Evolutionary conservation across 2,113 vertebrate species (phyloP), one percentile per base, ranked within the genome.

Genomic region (Sylvicapra grimmia): DNA sequence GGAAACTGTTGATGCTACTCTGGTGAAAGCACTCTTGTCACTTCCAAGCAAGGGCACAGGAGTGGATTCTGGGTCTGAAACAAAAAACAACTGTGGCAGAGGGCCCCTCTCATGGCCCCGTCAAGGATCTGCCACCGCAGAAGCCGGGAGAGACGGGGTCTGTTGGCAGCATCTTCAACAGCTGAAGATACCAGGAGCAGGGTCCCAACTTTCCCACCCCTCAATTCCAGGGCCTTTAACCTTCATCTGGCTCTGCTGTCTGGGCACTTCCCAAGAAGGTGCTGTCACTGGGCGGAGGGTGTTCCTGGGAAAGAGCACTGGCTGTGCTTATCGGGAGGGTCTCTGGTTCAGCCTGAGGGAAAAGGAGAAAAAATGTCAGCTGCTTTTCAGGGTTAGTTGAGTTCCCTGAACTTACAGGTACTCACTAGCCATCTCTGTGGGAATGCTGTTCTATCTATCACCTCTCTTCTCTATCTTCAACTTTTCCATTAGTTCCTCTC

Each of bases 331-430:
- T 8, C 58, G 15, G 44, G 84, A 49, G 40, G 0, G 59, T 89
- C 40, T 97, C 97, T 25, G 0, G 90, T 75, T 98, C 96, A 47
- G 97, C 97, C 99, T 99, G 90, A 90, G 33, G 75, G 27, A 36
- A 95, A 94, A 94, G 36, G 12, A 89, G 65, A 56, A 89, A 89
- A 88, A 65, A 49, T 1, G 36, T 25, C 40, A 93, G 15, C 27
- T 82, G 40, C 59, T 94, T 25, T 93, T 68, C 33, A 89, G 87
- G 59, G 15, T 77, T 49, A 51, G 11, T 68, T 68, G 63, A 56
- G 51, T 54, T 96, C n/a, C 65, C 49, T 91, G 68, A 94, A 36
- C 7, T 36, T 40, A 47, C 8, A 94, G 21, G 16, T 40, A 75
- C 56, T 88, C 58, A 84, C 31, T 1, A 36, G 89, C n/a, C n/a